Conservation (phyloP, 1,140 invertebrate genomes). For the Gonatopus flavifemur region DNA sequence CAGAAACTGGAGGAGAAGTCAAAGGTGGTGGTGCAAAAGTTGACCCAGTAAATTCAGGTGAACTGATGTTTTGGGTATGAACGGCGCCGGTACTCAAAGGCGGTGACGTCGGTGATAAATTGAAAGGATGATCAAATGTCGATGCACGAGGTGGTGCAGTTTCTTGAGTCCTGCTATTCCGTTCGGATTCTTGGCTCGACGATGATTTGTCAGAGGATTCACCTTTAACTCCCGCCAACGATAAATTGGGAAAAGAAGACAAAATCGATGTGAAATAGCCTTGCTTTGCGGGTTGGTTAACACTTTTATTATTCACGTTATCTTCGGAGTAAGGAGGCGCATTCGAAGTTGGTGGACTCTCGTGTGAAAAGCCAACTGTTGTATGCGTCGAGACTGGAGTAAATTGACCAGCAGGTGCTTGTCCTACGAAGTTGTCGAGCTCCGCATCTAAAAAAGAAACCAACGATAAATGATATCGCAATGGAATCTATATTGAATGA, state of each 20-base stretch:
- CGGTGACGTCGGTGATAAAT: conserved; percentile 8
- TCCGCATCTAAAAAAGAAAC: conserved; percentile 37
- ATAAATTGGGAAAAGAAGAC: conserved; percentile 49
- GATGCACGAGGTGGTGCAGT: too few species aligned
- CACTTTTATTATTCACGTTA: conserved; percentile 8
- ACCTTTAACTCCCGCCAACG: conserved; percentile 37
- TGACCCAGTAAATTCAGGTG: conserved; percentile 9
- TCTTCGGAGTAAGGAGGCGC: conserved; percentile 7
- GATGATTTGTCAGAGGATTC: conserved; percentile 18
- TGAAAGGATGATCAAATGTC: too few species aligned
- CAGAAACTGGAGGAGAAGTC: neutral
- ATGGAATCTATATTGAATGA: too few species aligned
- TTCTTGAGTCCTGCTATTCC: conserved; percentile 1
- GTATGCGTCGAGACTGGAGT: neutral
- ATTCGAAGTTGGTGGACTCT: conserved; percentile 4
- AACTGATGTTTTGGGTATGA: conserved; percentile 12
- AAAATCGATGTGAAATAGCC: conserved; percentile 50
- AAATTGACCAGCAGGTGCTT: conserved; percentile 16
- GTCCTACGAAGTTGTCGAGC: conserved; percentile 36
- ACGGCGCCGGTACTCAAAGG: conserved; percentile 7
- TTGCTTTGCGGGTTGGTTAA: conserved; percentile 33
- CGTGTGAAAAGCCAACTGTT: neutral
- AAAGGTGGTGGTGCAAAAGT: neutral
- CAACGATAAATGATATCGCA: conserved; percentile 5
- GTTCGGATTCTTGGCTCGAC: conserved; percentile 7